Conservation (phyloP, 2,797 vertebrate genomes). For the Characodon lateralis region DNA sequence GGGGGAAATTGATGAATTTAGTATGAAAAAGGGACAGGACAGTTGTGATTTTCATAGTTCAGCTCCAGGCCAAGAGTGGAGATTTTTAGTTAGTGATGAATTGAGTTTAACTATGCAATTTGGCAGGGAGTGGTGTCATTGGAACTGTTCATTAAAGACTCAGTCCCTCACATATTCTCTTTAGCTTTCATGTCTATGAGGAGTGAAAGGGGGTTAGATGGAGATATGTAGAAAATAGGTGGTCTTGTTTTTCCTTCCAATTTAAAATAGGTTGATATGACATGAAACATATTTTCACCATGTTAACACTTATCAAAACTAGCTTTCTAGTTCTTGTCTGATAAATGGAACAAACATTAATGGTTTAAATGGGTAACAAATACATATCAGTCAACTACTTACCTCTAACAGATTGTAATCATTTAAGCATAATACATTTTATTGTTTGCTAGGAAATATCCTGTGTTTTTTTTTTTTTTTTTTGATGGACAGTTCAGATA, state of each 20-base stretch:
- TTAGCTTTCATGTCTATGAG: constrained; percentile 13
- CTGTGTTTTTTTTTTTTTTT: no score
- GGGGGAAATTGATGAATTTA: constrained; percentile 43
- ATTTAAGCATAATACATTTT: no score
- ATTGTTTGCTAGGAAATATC: no score
- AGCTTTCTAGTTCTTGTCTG: no score
- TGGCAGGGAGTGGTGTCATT: constrained; percentile 66
- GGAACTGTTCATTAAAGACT: constrained; percentile 63
- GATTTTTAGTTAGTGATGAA: constrained; percentile 64
- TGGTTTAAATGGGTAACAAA: no score
- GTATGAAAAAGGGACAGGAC: constrained; percentile 54
- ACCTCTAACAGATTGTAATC: no score
- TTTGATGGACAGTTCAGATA: no score
- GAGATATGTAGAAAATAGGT: neutral
- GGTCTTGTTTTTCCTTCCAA: neutral
- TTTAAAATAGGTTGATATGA: neutral
- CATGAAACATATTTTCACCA: no score
- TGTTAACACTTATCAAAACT: no score
- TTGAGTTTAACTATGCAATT: constrained; percentile 52
- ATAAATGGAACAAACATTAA: no score
- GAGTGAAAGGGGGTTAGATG: neutral
- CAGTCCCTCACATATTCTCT: constrained; percentile 55
- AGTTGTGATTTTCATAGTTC: constrained; percentile 60
- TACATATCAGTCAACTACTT: no score
- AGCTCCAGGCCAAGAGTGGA: constrained; percentile 34